phyloP scores from a whole-genome alignment of 2,113 vertebrate species.

The Orthonyx spaldingii region DNA sequence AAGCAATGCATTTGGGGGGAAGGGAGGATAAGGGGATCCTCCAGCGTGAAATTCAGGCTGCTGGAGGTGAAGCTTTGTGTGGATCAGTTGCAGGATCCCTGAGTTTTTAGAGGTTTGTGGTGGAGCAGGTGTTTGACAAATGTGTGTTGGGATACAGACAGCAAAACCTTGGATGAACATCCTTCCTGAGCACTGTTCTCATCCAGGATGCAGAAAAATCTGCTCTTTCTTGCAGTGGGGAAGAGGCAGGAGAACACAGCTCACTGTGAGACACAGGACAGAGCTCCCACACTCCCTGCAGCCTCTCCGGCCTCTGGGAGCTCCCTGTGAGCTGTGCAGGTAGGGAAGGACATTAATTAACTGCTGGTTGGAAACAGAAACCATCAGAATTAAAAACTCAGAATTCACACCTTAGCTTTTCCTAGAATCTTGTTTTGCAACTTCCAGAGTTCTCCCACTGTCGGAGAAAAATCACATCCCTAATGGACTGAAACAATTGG shows the following conservation, averaged over 20 bases:
- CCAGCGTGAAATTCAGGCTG: not conserved
- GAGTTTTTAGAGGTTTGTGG: not conserved
- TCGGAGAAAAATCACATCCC: not conserved
- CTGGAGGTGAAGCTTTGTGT: not conserved
- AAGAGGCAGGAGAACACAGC: not conserved
- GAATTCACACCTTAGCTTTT: not conserved
- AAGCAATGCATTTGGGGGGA: fast-evolving
- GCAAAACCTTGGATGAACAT: not conserved
- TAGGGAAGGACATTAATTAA: too few relatives aligned
- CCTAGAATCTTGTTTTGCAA: not conserved
- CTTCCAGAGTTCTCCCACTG: not conserved
- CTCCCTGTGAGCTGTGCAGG: not conserved
- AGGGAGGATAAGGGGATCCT: not conserved
- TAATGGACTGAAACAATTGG: fast-evolving
- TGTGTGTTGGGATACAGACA: fast-evolving
- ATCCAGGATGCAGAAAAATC: not conserved
- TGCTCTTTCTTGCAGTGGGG: not conserved
- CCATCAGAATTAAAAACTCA: not conserved
- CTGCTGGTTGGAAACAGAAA: not conserved
- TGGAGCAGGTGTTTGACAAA: not conserved
- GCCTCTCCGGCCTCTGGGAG: fast-evolving
- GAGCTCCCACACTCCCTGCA: not conserved
- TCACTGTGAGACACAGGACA: too few relatives aligned
- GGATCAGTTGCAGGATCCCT: not conserved
- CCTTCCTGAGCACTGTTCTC: not conserved